These are phyloP conservation scores for Conchocele bisecta DNA, from an alignment of 2,888 invertebrate genomes.

Conservation along the genomic window DNA sequence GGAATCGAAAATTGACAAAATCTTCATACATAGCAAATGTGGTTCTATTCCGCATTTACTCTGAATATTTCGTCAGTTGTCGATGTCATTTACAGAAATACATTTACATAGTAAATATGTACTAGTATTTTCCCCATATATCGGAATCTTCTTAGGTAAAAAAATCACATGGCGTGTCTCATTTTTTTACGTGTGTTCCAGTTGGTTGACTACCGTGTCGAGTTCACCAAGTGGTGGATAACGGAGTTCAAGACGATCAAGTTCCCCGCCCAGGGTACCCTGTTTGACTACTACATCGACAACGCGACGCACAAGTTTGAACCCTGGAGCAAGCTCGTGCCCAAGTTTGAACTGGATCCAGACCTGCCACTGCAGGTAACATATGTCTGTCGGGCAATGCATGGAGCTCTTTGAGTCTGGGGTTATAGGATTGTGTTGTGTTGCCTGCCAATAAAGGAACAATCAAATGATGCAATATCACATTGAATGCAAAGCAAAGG, in stretches of 20 bases:
- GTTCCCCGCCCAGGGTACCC: constrained; percentile 94
- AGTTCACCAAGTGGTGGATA: constrained; percentile 98
- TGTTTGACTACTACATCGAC: constrained; percentile 97
- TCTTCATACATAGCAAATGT: no score
- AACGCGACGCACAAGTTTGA: constrained; percentile 93
- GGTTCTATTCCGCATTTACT: no score
- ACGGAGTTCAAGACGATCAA: constrained; percentile 97
- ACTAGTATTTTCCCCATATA: not conserved
- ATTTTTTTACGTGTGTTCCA: constrained; percentile 77
- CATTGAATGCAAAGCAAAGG: no score
- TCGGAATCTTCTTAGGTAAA: no score
- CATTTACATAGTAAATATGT: not conserved
- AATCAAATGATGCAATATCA: no score
- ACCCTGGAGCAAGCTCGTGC: constrained; percentile 94
- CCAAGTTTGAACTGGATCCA: constrained; percentile 94
- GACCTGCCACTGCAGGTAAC: constrained; percentile 94
- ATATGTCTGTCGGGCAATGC: not conserved
- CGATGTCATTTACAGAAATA: no score
- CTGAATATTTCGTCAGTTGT: no score
- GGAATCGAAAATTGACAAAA: no score
- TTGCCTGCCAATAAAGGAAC: no score
- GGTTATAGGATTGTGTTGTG: no score
- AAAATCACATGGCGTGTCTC: no score
- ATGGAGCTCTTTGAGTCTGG: no score
- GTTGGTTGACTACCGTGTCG: constrained; percentile 94